Percentiles rank a stretch among this genome's conserved stretches.
These are phyloP conservation scores for Drosophila melanica DNA, from an alignment of 1,140 invertebrate species.

Conservation along the genomic window DNA sequence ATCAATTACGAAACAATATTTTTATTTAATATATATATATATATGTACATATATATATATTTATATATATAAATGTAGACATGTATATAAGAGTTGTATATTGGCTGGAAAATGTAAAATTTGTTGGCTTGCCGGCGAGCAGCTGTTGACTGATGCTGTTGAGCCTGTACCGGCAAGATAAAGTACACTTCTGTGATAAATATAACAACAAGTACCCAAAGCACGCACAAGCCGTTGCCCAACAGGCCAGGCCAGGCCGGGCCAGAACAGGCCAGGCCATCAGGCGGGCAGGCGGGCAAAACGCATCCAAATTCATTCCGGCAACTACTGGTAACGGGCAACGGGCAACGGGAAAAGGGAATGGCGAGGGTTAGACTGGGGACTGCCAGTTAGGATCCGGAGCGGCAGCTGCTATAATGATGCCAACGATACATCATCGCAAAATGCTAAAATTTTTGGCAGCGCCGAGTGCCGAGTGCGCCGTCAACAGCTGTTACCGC, in stretches of 20 bases:
- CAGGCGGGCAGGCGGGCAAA: constrained; percentile 6
- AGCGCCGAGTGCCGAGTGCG: constrained; percentile 37
- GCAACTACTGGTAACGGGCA: constrained; percentile 22
- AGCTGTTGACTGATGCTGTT: constrained; percentile 72
- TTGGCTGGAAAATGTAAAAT: constrained; percentile 62
- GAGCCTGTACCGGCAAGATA: constrained; percentile 69
- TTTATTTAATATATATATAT: constrained; percentile 17
- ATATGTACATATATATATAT: constrained; percentile 38
- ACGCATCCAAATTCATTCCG: constrained; percentile 69
- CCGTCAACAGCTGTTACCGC: constrained; percentile 78
- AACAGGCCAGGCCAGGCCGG: constrained; percentile 20
- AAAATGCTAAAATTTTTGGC: constrained; percentile 81
- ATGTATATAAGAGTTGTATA: constrained; percentile 14
- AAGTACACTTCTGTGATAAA: constrained; percentile 79
- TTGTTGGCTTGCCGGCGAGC: constrained; percentile 52
- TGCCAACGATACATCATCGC: constrained; percentile 80
- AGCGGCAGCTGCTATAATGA: constrained; percentile 78
- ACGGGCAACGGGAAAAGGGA: background rate
- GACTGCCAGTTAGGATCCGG: constrained; percentile 24
- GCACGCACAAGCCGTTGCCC: constrained; percentile 69
- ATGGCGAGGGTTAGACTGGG: background rate
- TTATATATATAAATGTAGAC: constrained; percentile 36
- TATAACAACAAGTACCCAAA: constrained; percentile 81
- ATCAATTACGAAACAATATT: no score
- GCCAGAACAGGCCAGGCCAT: background rate